A percentile compares a stretch with the other conserved stretches of the same genome.
These are phyloP conservation scores for Gymnogyps californianus DNA, from an alignment of 2,113 vertebrate genomes.

Conservation along the genomic window DNA sequence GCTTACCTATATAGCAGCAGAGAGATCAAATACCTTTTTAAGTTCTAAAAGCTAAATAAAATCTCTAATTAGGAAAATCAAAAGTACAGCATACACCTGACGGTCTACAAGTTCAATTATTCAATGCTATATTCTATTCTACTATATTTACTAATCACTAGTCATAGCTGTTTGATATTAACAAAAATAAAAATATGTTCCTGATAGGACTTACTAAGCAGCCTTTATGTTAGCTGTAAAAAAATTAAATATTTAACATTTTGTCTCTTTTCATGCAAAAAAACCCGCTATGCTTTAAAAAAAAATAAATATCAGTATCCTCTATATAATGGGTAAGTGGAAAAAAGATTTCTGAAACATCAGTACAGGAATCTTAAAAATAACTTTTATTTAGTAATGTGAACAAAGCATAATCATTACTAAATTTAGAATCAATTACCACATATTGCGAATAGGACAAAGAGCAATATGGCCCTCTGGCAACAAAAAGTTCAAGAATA, in stretches of 20 bases:
- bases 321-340: neutral
- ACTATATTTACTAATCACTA: neutral
- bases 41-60: neutral
- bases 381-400: neutral
- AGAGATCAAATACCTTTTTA: neutral
- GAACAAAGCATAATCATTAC: neutral
- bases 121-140: neutral
- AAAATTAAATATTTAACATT: neutral
- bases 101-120: neutral
- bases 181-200: neutral
- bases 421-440: neutral
- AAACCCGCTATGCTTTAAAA: neutral
- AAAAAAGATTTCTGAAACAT: neutral
- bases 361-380: neutral
- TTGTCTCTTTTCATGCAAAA: neutral
- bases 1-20: neutral
- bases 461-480: neutral
- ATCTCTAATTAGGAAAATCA: neutral
- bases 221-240: neutral
- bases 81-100: neutral
- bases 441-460: neutral
- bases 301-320: neutral
- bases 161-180: neutral
- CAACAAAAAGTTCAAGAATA: neutral
- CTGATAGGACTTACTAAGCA: neutral